Conservation (phyloP, 2,888 invertebrate species). For the Drosophila macrospina region DNA sequence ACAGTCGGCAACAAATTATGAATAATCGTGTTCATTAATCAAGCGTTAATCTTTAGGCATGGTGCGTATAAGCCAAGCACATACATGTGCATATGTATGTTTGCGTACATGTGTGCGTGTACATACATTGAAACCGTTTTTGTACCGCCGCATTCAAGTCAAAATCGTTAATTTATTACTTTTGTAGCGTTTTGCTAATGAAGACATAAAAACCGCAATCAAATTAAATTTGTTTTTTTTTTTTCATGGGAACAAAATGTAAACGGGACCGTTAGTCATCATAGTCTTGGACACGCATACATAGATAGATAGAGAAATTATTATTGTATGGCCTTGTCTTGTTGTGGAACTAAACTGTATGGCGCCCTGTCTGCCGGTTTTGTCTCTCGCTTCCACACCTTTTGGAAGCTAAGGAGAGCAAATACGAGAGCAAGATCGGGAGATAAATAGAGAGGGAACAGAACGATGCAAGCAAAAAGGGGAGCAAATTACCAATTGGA, state of each 20-base stretch:
- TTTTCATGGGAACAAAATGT: conserved; percentile 76
- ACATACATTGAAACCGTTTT: conserved; percentile 7
- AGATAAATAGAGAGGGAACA: background rate
- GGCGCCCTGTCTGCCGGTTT: conserved; percentile 55
- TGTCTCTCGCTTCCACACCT: background rate
- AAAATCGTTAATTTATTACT: conserved; percentile 75
- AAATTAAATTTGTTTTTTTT: conserved; percentile 75
- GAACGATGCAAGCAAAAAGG: background rate
- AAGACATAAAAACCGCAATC: conserved; percentile 82
- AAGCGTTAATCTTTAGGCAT: conserved; percentile 70
- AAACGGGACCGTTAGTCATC: conserved; percentile 73
- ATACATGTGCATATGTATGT: background rate
- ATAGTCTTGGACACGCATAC: conserved; percentile 7
- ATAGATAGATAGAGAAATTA: conserved; percentile 12
- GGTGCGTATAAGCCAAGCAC: conserved; percentile 29
- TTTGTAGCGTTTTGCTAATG: conserved; percentile 78
- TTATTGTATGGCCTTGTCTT: conserved; percentile 54
- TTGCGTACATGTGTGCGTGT: background rate
- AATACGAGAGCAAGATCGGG: conserved; percentile 9
- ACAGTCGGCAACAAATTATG: conserved; percentile 64
- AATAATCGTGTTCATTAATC: conserved; percentile 78
- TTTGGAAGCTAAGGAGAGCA: conserved; percentile 12
- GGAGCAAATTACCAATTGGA: conserved; percentile 8
- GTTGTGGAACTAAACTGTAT: conserved; percentile 70
- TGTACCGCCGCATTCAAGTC: conserved; percentile 24